Evolutionary conservation across 2,113 vertebrate genomes (phyloP).

Genomic region (Mus pahari): DNA sequence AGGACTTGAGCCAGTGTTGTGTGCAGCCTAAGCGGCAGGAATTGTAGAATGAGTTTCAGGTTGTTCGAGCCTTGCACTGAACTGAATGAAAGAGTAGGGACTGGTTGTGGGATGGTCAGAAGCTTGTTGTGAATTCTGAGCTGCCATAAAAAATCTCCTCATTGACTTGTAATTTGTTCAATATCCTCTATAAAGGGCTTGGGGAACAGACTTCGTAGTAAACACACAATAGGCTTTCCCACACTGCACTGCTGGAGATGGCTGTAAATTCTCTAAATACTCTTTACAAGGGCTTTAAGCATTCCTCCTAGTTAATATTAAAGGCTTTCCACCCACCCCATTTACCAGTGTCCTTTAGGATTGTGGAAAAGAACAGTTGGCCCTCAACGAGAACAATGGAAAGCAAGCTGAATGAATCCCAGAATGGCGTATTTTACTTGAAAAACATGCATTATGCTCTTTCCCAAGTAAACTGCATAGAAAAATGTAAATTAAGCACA

Average conservation of each 20-base stretch:
- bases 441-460: constrained; percentile 81
- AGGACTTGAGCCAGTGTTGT: neutral
- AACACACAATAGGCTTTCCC: constrained; percentile 49
- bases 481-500: constrained; percentile 85
- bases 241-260: constrained; percentile 60
- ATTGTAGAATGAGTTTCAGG: neutral
- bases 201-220: constrained; percentile 62
- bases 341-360: constrained; percentile 69
- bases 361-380: constrained; percentile 58
- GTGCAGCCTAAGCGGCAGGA: neutral
- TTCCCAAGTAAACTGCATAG: constrained; percentile 82
- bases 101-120: constrained; percentile 49
- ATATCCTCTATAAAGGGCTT: constrained; percentile 54
- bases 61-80: neutral
- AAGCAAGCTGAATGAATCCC: constrained; percentile 75
- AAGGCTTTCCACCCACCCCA: constrained; percentile 72
- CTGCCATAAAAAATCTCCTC: neutral
- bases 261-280: constrained; percentile 74
- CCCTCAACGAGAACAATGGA: constrained; percentile 63
- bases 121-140: constrained; percentile 40
- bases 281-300: constrained; percentile 50
- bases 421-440: constrained; percentile 80
- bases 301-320: constrained; percentile 77
- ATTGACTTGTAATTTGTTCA: constrained; percentile 73
- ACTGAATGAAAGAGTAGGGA: constrained; percentile 4